Conservation (phyloP, 2,113 vertebrate species). For the Channa maculata region DNA sequence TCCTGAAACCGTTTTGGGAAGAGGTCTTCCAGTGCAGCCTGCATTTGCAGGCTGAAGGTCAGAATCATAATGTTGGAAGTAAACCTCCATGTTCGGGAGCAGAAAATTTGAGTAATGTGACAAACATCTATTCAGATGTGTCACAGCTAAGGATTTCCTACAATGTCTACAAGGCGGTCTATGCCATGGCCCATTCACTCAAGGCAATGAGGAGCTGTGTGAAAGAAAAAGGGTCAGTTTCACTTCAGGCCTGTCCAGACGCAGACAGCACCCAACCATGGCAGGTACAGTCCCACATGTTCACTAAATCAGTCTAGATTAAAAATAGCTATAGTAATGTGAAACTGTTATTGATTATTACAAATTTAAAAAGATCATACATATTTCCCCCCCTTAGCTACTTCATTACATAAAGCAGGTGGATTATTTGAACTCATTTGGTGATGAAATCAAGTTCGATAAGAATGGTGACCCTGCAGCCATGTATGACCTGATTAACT, state of each 20-base stretch:
- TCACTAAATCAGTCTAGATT: not conserved
- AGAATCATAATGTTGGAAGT: not conserved
- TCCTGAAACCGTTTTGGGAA: conserved; percentile 83
- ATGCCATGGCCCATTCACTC: conserved; percentile 79
- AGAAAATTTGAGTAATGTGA: conserved; percentile 75
- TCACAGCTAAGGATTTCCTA: conserved; percentile 86
- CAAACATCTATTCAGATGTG: conserved; percentile 83
- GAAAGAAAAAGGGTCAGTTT: conserved; percentile 70
- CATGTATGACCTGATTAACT: conserved; percentile 84
- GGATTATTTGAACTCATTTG: conserved; percentile 72
- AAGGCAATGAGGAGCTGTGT: conserved; percentile 76
- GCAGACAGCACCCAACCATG: conserved; percentile 72
- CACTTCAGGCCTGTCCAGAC: conserved; percentile 71
- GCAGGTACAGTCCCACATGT: conserved; percentile 72
- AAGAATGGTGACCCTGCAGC: conserved; percentile 83
- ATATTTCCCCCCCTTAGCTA: conserved; percentile 61
- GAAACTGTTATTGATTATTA: not conserved
- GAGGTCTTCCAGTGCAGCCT: conserved; percentile 83
- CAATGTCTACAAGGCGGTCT: conserved; percentile 86
- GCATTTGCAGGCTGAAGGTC: conserved; percentile 20
- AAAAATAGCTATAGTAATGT: not conserved
- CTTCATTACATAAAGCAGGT: conserved; percentile 82
- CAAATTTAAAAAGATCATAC: not conserved
- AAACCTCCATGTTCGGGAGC: conserved; percentile 77
- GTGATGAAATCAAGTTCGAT: conserved; percentile 83